Evolutionary conservation across 2,797 vertebrate genomes (phyloP).

Genomic region (Lagocephalus sceleratus): DNA sequence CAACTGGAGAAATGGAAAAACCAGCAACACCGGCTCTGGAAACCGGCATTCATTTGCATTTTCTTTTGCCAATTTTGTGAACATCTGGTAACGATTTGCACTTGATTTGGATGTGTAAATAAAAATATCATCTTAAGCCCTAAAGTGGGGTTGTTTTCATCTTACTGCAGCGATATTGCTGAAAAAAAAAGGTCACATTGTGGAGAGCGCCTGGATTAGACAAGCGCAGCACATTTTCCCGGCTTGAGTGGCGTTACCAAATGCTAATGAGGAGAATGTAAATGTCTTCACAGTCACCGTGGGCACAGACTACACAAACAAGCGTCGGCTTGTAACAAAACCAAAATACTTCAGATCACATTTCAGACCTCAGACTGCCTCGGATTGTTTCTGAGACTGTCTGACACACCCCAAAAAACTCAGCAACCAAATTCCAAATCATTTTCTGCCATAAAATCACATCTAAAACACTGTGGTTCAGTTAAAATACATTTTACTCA

Average conservation of each 20-base stretch:
- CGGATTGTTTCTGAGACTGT: slow-evolving; percentile 40
- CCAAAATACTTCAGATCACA: slow-evolving; percentile 48
- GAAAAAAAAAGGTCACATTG: background rate
- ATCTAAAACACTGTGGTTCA: slow-evolving; percentile 38
- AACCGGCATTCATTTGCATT: background rate
- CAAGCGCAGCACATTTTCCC: too few relatives aligned
- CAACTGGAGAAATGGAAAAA: slow-evolving; percentile 1
- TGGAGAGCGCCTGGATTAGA: background rate
- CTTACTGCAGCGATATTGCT: background rate
- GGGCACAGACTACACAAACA: slow-evolving; percentile 36
- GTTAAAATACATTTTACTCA: slow-evolving; percentile 53
- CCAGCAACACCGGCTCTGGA: background rate
- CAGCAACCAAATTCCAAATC: slow-evolving; percentile 47
- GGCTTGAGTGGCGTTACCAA: too few relatives aligned
- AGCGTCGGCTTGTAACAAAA: slow-evolving; percentile 47
- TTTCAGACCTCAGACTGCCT: slow-evolving; percentile 19
- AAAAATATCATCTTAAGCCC: background rate
- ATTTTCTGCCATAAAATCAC: slow-evolving; percentile 25
- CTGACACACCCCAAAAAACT: slow-evolving; percentile 44
- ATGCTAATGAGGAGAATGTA: slow-evolving; percentile 27
- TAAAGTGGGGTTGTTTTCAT: background rate
- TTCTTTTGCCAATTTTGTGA: background rate
- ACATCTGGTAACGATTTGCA: background rate
- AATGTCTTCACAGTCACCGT: slow-evolving; percentile 23
- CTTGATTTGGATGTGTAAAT: slow-evolving; percentile 2